Percentiles rank a stretch among this genome's conserved stretches.
phyloP scores from a whole-genome alignment of 2,113 vertebrate species.

The Trichomycterus rosablanca region DNA sequence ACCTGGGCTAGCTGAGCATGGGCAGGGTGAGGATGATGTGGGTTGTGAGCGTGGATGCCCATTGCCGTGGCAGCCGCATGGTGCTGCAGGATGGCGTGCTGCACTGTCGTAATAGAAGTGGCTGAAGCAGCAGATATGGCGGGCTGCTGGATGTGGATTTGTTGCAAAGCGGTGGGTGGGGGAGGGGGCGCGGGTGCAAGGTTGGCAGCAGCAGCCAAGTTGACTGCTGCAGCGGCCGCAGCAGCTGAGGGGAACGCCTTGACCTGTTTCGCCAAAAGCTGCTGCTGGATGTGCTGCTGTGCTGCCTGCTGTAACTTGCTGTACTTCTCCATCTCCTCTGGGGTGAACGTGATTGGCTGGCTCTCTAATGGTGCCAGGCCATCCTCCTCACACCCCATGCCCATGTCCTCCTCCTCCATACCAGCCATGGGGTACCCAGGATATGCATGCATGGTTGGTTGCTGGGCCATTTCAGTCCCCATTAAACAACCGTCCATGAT shows the following conservation, averaged over 20 bases:
- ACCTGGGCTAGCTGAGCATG: conserved; percentile 90
- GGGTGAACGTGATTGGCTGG: conserved; percentile 96
- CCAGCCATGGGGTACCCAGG: conserved; percentile 73
- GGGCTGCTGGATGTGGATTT: conserved; percentile 94
- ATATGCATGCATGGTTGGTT: conserved; percentile 71
- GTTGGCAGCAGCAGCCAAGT: conserved; percentile 62
- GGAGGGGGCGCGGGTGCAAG: conserved; percentile 70
- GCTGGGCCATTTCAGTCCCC: conserved; percentile 67
- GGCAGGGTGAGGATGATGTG: conserved; percentile 79
- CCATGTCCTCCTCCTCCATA: conserved; percentile 72
- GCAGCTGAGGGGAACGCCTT: conserved; percentile 86
- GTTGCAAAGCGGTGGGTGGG: conserved; percentile 71
- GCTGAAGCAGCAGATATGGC: conserved; percentile 76
- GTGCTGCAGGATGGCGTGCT: conserved; percentile 94
- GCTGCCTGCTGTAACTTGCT: conserved; percentile 96
- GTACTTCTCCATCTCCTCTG: conserved; percentile 98
- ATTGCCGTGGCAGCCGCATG: conserved; percentile 86
- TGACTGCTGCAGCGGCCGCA: conserved; percentile 65
- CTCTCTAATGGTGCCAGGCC: conserved; percentile 90
- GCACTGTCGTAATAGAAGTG: conserved; percentile 89
- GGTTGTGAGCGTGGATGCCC: conserved; percentile 82
- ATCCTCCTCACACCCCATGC: conserved; percentile 82
- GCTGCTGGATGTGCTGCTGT: conserved; percentile 97
- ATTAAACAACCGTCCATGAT: conserved; percentile 74
- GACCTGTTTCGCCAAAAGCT: conserved; percentile 94